Evolutionary conservation across 2,888 invertebrate genomes (phyloP).

Genomic region (Caenorhabditis sinica): DNA sequence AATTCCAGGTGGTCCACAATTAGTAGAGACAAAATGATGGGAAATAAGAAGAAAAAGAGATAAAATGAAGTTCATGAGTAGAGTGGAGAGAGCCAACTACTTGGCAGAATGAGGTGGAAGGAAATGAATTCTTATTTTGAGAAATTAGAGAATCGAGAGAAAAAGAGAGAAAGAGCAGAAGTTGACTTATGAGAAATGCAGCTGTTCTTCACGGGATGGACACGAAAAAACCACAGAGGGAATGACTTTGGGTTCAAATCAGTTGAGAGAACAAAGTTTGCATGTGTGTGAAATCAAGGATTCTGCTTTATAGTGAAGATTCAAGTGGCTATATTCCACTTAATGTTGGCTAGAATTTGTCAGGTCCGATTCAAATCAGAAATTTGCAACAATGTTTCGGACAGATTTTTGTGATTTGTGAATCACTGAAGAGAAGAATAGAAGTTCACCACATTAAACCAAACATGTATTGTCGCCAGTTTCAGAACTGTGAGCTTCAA

Average conservation of each 20-base stretch:
- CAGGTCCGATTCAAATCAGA: neutral
- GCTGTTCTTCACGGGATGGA: slow-evolving; percentile 41
- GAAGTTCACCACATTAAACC: too few relatives aligned
- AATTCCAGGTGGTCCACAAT: slow-evolving; percentile 22
- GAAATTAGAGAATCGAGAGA: neutral
- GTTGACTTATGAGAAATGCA: slow-evolving; percentile 13
- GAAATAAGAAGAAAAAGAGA: slow-evolving; percentile 23
- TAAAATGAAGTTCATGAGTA: slow-evolving; percentile 29
- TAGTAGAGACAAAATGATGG: neutral
- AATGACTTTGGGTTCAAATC: neutral
- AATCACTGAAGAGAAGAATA: too few relatives aligned
- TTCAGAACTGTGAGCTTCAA: too few relatives aligned
- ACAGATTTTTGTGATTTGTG: neutral
- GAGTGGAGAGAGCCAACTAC: neutral
- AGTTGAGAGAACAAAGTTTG: neutral
- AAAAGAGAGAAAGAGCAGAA: slow-evolving; percentile 6
- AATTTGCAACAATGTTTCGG: neutral
- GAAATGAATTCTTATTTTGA: neutral
- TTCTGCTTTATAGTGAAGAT: too few relatives aligned
- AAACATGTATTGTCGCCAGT: too few relatives aligned
- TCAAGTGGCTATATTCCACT: slow-evolving; percentile 4
- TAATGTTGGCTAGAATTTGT: neutral
- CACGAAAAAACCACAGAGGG: slow-evolving; percentile 17
- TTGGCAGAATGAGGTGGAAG: neutral
- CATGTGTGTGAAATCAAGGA: neutral